Conservation (phyloP, 2,113 vertebrate genomes). For the Aldabrachelys gigantea region DNA sequence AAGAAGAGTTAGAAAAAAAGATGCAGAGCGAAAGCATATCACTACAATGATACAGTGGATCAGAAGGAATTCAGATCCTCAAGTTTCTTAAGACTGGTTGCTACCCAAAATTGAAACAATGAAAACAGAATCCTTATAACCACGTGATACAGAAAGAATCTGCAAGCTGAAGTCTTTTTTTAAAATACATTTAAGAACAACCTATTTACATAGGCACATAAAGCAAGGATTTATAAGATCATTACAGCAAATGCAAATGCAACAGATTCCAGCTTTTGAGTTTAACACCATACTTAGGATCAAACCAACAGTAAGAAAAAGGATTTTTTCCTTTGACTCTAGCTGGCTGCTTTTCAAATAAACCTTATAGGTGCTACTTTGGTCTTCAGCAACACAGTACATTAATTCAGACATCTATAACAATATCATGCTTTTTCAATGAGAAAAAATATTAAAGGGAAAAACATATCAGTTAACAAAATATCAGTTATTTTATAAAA, state of each 20-base stretch:
- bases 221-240: slow-evolving; percentile 10
- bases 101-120: background rate
- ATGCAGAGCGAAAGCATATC: accelerated
- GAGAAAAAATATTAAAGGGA: background rate
- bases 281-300: slow-evolving; percentile 17
- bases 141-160: accelerated
- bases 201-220: background rate
- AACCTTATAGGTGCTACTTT: background rate
- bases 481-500: slow-evolving; percentile 26
- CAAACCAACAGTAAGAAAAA: background rate
- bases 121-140: background rate
- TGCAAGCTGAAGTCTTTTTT: background rate
- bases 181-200: background rate
- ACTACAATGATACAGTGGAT: background rate
- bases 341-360: slow-evolving; percentile 32
- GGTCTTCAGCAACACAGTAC: slow-evolving; percentile 16
- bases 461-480: background rate
- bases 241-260: background rate
- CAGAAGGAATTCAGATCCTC: background rate
- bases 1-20: background rate
- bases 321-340: slow-evolving; percentile 20
- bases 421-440: background rate
- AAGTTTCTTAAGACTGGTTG: background rate
- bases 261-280: slow-evolving; percentile 27
- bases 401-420: background rate